Evolutionary conservation across 2,888 invertebrate species (phyloP), one percentile per base, ranked within the genome.

Genomic region (Xestoiulus laeticollis): DNA sequence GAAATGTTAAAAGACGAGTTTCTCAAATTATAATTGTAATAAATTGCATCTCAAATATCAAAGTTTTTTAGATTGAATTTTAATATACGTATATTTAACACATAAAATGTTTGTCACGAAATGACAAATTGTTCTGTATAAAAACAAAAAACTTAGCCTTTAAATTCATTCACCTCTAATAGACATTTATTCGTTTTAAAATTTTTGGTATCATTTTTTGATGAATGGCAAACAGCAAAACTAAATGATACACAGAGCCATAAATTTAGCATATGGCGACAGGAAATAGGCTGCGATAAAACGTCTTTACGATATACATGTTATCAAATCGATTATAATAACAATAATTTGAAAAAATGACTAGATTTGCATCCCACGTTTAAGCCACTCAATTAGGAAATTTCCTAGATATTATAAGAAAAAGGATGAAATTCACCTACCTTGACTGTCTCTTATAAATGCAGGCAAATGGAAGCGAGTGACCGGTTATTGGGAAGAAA

Each of bases 231-330:
- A n/a, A n/a, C n/a, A 2, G 14, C 43, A 48, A 14, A 14, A 2
- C 53, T 53, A 53, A 53, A 53, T 53, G 2, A n/a, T 2, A 16
- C n/a, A 26, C 22, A 53, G 53, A 53, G 53, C 53, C 4, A 19
- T 53, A 53, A 53, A 53, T 53, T 53, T 53, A 53, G 53, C 53
- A 26, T 68, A 68, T 68, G 68, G 68, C 26, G 68, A 68, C 68
- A 68, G 26, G n/a, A 26, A 68, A 26, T 26, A 68, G 26, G 12
- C 68, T 26, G 68, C 26, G 68, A 0, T 68, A 8, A 44, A 44
- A 26, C n/a, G 26, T 26, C 26, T 26, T 68, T 68, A 68, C 68
- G 22, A 68, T n/a, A 8, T 26, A 26, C n/a, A n/a, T 4, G 68
- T 68, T 68, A 4, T 68, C 68, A 26, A 68, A 68, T 68, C 22